Conservation (phyloP, 2,113 vertebrate genomes). For the Pomatostomus ruficeps region DNA sequence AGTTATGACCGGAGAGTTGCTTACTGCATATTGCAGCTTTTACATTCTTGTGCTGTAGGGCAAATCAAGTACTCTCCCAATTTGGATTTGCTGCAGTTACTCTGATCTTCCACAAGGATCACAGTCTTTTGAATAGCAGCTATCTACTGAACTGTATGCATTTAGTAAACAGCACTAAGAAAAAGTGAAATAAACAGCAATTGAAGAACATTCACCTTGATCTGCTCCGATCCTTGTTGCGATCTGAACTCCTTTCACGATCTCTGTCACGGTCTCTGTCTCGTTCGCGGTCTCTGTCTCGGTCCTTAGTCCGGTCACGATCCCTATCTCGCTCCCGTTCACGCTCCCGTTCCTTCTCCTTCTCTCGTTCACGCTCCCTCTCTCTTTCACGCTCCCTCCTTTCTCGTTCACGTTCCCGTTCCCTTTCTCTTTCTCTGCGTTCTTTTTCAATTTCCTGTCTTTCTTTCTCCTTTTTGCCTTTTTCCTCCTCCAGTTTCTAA, state of each 20-base stretch:
- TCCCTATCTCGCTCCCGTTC: slow-evolving; percentile 88
- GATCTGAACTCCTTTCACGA: slow-evolving; percentile 80
- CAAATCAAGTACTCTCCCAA: neutral
- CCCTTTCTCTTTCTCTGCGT: slow-evolving; percentile 92
- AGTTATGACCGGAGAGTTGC: neutral
- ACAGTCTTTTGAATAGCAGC: neutral
- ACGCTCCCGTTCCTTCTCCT: slow-evolving; percentile 83
- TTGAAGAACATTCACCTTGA: slow-evolving; percentile 78
- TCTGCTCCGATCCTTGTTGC: slow-evolving; percentile 83
- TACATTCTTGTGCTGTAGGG: neutral
- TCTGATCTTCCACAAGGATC: neutral
- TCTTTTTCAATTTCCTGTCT: slow-evolving; percentile 93
- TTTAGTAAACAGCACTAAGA: neutral
- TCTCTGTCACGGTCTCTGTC: slow-evolving; percentile 87
- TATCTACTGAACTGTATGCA: neutral
- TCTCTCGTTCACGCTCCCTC: slow-evolving; percentile 87
- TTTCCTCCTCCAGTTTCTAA: slow-evolving; percentile 99
- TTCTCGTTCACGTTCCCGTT: slow-evolving; percentile 93
- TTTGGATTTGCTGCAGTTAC: neutral
- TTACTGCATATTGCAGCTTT: neutral
- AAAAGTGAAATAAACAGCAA: neutral
- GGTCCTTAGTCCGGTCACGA: slow-evolving; percentile 80
- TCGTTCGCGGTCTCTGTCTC: slow-evolving; percentile 82
- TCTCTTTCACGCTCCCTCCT: slow-evolving; percentile 91
- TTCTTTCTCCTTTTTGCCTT: slow-evolving; percentile 97